Evolutionary conservation across 2,797 vertebrate genomes (phyloP).

Genomic region (Brachyrhaphis roseni): DNA sequence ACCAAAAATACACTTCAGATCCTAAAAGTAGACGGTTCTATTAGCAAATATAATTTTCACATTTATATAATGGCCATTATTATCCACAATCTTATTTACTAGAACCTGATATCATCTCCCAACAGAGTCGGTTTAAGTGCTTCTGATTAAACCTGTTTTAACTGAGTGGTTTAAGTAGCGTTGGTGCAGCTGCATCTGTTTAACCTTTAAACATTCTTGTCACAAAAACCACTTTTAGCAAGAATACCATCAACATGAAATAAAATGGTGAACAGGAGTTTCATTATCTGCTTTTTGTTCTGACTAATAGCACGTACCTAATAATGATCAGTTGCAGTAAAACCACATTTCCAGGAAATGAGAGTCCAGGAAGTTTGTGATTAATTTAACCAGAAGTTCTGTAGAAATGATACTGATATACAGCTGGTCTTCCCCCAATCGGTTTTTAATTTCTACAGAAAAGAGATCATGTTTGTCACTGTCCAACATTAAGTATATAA

Average conservation of each 20-base stretch:
- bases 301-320: background rate
- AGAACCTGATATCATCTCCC: background rate
- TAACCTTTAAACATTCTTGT: background rate
- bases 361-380: background rate
- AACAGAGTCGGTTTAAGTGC: background rate
- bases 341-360: background rate
- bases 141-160: background rate
- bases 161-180: background rate
- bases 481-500: background rate
- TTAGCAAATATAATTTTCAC: background rate
- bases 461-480: background rate
- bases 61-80: background rate
- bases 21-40: background rate
- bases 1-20: background rate
- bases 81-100: background rate
- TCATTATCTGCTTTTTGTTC: background rate
- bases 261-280: background rate
- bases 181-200: slow-evolving; percentile 8
- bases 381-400: background rate
- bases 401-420: background rate
- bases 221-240: background rate
- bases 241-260: background rate
- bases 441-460: background rate
- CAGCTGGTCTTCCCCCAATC: background rate
- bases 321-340: background rate